Conservation (phyloP, 2,888 invertebrate genomes). For the Leucophenga montana region DNA sequence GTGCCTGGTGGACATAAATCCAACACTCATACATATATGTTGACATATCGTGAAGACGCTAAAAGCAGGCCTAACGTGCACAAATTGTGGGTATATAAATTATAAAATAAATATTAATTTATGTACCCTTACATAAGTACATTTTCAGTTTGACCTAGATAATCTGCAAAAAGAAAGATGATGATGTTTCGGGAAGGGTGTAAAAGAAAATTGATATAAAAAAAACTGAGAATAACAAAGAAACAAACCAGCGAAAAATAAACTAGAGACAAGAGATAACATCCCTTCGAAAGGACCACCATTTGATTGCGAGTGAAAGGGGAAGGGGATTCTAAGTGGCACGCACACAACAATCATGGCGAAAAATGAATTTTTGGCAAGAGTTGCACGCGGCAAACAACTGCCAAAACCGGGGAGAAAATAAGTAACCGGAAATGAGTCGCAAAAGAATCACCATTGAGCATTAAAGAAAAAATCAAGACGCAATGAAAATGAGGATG, state of each 20-base stretch:
- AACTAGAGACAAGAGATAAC: neutral
- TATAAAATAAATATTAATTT: slow-evolving; percentile 26
- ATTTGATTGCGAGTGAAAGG: too few relatives aligned
- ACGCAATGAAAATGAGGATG: neutral
- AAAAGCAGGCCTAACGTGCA: neutral
- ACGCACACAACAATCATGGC: neutral
- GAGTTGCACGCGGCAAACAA: neutral
- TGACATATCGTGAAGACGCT: neutral
- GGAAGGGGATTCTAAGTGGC: neutral
- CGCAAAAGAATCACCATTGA: too few relatives aligned
- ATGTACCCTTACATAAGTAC: slow-evolving; percentile 10
- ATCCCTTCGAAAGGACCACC: neutral
- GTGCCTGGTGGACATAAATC: too few relatives aligned
- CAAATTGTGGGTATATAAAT: slow-evolving; percentile 17
- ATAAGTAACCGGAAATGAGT: slow-evolving; percentile 3
- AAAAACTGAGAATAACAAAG: neutral
- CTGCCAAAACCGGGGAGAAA: neutral
- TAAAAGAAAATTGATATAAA: neutral
- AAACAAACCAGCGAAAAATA: neutral
- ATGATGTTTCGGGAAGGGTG: neutral
- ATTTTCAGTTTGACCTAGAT: slow-evolving; percentile 3
- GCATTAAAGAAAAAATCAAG: slow-evolving; percentile 1
- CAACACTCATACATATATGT: too few relatives aligned
- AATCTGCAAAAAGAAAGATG: neutral
- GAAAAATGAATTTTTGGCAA: neutral